Evolutionary conservation across 2,888 invertebrate species (phyloP).

Genomic region (Drosophila sordidula): DNA sequence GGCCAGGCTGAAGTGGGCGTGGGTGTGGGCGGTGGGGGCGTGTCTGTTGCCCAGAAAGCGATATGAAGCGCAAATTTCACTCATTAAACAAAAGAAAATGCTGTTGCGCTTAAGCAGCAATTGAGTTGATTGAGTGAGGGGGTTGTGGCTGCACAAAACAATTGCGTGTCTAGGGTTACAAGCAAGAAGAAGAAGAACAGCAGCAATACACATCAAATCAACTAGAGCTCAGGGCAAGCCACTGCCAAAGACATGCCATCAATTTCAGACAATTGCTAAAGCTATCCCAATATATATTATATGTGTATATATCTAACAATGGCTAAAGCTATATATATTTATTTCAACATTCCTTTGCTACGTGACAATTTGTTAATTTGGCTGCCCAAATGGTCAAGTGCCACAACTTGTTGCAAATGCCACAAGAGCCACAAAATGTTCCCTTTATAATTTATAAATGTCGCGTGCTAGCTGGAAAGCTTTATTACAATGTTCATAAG

Average conservation of each 20-base stretch:
- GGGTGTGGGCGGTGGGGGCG: background rate
- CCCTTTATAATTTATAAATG: slow-evolving; percentile 58
- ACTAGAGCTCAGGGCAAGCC: slow-evolving; percentile 6
- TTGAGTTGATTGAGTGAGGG: slow-evolving; percentile 70
- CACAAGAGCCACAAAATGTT: slow-evolving; percentile 29
- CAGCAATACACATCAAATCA: slow-evolving; percentile 28
- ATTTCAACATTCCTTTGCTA: slow-evolving; percentile 48
- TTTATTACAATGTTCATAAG: slow-evolving; percentile 55
- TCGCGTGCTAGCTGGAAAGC: slow-evolving; percentile 46
- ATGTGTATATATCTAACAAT: background rate
- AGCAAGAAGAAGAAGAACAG: slow-evolving; percentile 19
- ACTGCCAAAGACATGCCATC: slow-evolving; percentile 30
- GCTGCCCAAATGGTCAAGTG: slow-evolving; percentile 39
- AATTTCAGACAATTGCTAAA: slow-evolving; percentile 6
- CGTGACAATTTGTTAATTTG: slow-evolving; percentile 82
- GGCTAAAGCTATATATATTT: background rate
- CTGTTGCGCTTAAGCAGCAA: slow-evolving; percentile 59
- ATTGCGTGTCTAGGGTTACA: slow-evolving; percentile 70
- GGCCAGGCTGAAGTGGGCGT: background rate
- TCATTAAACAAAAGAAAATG: slow-evolving; percentile 70
- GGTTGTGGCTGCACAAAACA: slow-evolving; percentile 26
- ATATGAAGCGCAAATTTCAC: slow-evolving; percentile 57
- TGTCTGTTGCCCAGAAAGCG: slow-evolving; percentile 48
- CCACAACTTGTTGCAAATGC: slow-evolving; percentile 26
- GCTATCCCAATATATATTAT: slow-evolving; percentile 11